Percentiles rank a stretch among this genome's conserved stretches.
These are phyloP conservation scores for Brachionus sp. DNA, from an alignment of 1,140 invertebrate species.

Conservation along the genomic window DNA sequence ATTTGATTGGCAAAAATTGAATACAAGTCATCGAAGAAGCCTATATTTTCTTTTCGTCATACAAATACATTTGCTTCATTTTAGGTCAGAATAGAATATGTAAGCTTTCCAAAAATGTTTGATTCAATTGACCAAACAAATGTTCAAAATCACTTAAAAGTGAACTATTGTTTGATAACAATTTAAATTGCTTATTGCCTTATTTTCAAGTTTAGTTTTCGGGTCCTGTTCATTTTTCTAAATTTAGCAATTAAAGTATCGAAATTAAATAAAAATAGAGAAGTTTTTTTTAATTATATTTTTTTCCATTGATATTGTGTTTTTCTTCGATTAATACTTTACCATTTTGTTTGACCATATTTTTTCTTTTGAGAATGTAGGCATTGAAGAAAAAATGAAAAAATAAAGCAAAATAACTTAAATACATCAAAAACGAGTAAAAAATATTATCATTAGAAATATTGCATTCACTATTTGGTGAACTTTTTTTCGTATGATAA, in stretches of 20 bases:
- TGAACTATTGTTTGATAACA: neutral
- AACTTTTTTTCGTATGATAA: constrained; percentile 32
- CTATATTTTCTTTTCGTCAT: neutral
- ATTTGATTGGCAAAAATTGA: neutral
- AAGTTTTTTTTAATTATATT: neutral
- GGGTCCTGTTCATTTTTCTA: neutral
- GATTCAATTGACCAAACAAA: neutral
- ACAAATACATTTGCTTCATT: neutral
- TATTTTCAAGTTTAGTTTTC: neutral
- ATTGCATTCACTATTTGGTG: neutral
- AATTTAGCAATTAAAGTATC: neutral
- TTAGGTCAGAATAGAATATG: neutral
- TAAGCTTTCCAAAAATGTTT: neutral
- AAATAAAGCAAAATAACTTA: constrained; percentile 42
- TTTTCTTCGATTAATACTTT: neutral
- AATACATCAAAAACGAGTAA: constrained; percentile 40
- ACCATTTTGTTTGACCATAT: neutral
- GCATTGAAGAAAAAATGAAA: constrained; percentile 42
- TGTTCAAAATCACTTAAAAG: neutral
- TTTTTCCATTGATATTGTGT: neutral
- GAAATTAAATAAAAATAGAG: too few species aligned
- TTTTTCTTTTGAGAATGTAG: constrained; percentile 11
- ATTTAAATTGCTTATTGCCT: neutral
- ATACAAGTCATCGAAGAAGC: neutral
- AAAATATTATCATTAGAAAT: constrained; percentile 30